Evolutionary conservation across 2,113 vertebrate species (phyloP).

Genomic region (Clarias gariepinus): DNA sequence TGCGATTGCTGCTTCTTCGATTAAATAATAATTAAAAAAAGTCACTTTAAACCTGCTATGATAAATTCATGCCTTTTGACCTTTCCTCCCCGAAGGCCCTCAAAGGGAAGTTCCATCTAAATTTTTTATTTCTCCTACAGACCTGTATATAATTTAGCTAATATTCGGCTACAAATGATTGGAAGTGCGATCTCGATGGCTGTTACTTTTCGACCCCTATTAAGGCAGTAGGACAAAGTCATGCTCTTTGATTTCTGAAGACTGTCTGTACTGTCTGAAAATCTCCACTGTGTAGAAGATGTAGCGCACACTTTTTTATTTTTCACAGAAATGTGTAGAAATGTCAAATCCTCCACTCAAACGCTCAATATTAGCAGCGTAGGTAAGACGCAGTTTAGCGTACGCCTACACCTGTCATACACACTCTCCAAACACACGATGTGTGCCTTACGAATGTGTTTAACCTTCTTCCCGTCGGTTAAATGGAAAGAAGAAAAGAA

Average conservation of each 20-base stretch:
- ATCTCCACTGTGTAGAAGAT: neutral
- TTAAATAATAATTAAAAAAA: constrained; percentile 53
- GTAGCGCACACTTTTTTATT: neutral
- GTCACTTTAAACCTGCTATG: constrained; percentile 77
- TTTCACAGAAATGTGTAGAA: neutral
- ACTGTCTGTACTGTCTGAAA: neutral
- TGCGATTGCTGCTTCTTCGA: constrained; percentile 72
- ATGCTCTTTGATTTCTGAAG: neutral
- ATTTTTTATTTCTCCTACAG: neutral
- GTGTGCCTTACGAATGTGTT: constrained; percentile 43
- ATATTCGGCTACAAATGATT: neutral
- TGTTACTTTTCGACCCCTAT: neutral
- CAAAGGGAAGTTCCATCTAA: neutral
- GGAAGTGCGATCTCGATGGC: neutral
- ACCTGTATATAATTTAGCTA: constrained; percentile 10
- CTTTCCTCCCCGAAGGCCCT: constrained; percentile 10
- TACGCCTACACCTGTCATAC: neutral
- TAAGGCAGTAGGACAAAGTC: neutral
- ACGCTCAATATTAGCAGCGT: neutral
- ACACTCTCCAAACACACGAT: constrained; percentile 23
- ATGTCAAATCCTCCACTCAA: neutral
- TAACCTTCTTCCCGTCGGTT: constrained; percentile 22
- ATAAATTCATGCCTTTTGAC: constrained; percentile 63
- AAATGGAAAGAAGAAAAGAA: neutral
- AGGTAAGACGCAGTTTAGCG: neutral